Evolutionary conservation across 2,888 invertebrate genomes (phyloP), one percentile per base, ranked within the genome.

Genomic region (Thereva unica): DNA sequence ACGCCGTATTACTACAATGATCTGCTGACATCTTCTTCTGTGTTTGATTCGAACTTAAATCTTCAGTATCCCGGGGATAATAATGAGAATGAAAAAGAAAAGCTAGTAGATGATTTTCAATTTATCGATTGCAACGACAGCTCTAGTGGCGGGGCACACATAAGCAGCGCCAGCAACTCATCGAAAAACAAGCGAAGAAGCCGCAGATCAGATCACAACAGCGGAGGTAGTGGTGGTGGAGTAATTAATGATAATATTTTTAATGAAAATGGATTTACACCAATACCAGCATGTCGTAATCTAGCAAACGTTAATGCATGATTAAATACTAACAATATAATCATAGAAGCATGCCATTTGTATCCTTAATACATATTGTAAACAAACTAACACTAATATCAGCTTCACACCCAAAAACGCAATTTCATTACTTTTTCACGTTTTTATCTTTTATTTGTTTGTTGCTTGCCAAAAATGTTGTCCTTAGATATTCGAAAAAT

Each of bases 1-100:
- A 78, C 78, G 63, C 78, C 80, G 52, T 80, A 80, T 70, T 80
- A 80, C 72, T 80, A 80, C 70, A 78, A 80, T 68, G 80, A 80
- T 69, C 72, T 80, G 53, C 76, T 75, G 64, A 77, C 78, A 67
- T 71, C 74, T 3, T 74, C 78, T 7, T 10, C 64, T 8, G 75
- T 79, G 50, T 80, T 80, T 67, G 79, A 80, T 73, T 80, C 80
- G 54, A 79, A 78, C 71, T 71, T 80, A 70, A 79, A 80, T 74
- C 74, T 80, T 59, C 71, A 57, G 42, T 55, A 47, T 41, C 40
- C 53, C 4, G 47, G 54, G n/a, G 55, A 50, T 44, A 59, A 23
- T 10, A 52, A 3, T 9, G 23, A 52, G 6, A 9, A 37, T 69
- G 35, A 45, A 8, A 40, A 41, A 6, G 63, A 34, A 12, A 66